These are phyloP conservation scores for cattle (Bos taurus) DNA, from an alignment of 2,113 vertebrate species.

Conservation along the genomic window ARS-UCD2.0 NC_037328.1:146240501-146241000, in stretches of 20 bases:
- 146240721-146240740: not conserved
- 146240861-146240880: accelerated
- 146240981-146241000: not conserved
- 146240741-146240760: not conserved
- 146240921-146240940: accelerated
- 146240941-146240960: not conserved
- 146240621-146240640: not conserved
- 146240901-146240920: accelerated
- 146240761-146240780: not conserved
- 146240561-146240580: not conserved
- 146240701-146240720: not conserved
- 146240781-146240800: not conserved
- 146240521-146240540: not conserved
- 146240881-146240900: accelerated
- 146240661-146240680: not conserved
- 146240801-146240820: not conserved
- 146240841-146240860: accelerated
- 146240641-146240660: not conserved
- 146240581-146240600: not conserved
- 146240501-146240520: not conserved
- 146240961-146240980: accelerated
- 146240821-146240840: not conserved
- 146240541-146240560: not conserved
- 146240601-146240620: not conserved
- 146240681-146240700: not conserved